These are phyloP conservation scores for Zaprionus kolodkinae DNA, from an alignment of 1,140 invertebrate genomes.

Conservation along the genomic window DNA sequence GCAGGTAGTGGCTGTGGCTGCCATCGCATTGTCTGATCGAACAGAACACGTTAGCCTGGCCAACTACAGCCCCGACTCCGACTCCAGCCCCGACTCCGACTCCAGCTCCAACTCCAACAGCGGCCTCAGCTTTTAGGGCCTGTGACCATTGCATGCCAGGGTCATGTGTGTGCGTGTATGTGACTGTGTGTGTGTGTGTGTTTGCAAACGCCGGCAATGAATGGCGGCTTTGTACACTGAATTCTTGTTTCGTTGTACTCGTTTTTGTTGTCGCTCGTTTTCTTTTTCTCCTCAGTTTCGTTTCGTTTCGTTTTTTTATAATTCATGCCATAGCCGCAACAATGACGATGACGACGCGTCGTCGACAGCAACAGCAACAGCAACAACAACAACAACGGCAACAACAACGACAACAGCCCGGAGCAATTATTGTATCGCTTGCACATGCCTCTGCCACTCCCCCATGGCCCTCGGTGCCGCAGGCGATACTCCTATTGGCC, in stretches of 20 bases:
- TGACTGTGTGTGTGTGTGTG: conserved; percentile 33
- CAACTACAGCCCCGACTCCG: conserved; percentile 20
- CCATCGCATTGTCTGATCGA: conserved; percentile 69
- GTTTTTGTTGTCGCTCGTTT: conserved; percentile 41
- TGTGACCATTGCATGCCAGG: conserved; percentile 73
- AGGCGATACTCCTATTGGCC: conserved; percentile 24
- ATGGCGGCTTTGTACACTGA: conserved; percentile 72
- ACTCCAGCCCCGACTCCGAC: conserved; percentile 19
- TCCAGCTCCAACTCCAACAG: conserved; percentile 21
- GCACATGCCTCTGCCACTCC: conserved; percentile 32
- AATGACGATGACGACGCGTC: conserved; percentile 68
- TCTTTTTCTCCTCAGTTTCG: conserved; percentile 35
- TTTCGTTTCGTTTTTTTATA: conserved; percentile 49
- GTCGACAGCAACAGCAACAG: conserved; percentile 39
- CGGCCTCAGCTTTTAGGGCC: conserved; percentile 8
- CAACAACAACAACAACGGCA: conserved; percentile 35
- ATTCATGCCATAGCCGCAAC: conserved; percentile 71
- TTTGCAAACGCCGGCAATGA: conserved; percentile 55
- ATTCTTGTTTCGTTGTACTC: conserved; percentile 57
- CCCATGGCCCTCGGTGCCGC: conserved; percentile 11
- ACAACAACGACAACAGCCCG: conserved; percentile 45
- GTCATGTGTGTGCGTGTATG: conserved; percentile 14
- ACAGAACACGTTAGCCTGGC: conserved; percentile 75
- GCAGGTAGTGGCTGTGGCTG: conserved; percentile 24
- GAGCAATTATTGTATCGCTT: conserved; percentile 83